A percentile compares a stretch with the other conserved stretches of the same genome.
These are phyloP conservation scores for Poeciliopsis presidionis DNA, from an alignment of 2,797 vertebrate species.

Conservation along the genomic window DNA sequence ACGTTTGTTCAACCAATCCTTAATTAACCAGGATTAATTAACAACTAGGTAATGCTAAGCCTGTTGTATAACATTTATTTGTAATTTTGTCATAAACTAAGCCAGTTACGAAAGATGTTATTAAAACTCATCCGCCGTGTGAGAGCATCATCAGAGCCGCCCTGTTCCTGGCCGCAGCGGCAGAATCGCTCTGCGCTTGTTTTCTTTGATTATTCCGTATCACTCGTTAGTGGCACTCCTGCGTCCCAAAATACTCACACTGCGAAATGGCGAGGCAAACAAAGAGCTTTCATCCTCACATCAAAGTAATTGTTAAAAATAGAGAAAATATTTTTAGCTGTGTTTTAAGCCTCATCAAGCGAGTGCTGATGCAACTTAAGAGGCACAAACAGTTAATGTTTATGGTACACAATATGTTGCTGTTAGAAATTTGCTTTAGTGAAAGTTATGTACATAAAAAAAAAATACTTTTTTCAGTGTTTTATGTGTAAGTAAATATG, in stretches of 20 bases:
- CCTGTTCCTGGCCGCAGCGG: constrained; percentile 9
- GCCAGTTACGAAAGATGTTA: constrained; percentile 17
- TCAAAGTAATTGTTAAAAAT: constrained; percentile 46
- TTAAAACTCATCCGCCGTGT: constrained; percentile 27
- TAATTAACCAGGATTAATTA: background rate
- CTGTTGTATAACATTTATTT: constrained; percentile 6
- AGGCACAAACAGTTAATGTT: constrained; percentile 30
- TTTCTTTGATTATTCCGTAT: constrained; percentile 62
- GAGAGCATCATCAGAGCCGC: constrained; percentile 19
- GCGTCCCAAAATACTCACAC: constrained; percentile 49
- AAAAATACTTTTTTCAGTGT: background rate
- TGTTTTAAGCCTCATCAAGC: constrained; percentile 11
- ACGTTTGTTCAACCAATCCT: background rate
- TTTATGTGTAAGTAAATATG: background rate
- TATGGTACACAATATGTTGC: background rate
- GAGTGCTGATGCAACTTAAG: constrained; percentile 14
- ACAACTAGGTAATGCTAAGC: background rate
- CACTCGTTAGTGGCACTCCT: constrained; percentile 65
- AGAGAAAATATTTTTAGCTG: constrained; percentile 41
- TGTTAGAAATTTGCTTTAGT: background rate
- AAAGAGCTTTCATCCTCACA: constrained; percentile 41
- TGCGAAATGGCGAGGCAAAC: constrained; percentile 29
- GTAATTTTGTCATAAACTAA: constrained; percentile 12
- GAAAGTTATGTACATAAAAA: background rate
- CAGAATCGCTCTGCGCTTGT: constrained; percentile 34